These are phyloP conservation scores for Hypercompe scribonia DNA, from an alignment of 2,888 invertebrate genomes.

Conservation along the genomic window DNA sequence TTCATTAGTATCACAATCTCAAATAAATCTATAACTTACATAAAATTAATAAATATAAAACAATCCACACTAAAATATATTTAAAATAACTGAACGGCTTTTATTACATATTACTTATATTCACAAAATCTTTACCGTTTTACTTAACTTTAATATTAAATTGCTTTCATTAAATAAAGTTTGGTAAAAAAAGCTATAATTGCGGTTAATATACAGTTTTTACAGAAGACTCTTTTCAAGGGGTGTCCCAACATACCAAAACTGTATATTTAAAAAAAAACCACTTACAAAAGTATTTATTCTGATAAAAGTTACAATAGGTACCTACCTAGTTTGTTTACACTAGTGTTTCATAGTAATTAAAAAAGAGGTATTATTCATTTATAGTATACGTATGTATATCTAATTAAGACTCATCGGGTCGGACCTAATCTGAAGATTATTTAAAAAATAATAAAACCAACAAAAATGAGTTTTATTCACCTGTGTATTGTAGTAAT, in stretches of 20 bases:
- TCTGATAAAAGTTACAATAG: not conserved
- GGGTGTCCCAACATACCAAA: not conserved
- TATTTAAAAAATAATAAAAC: not conserved
- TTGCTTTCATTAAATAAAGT: not conserved
- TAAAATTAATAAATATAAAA: slow-evolving; percentile 10
- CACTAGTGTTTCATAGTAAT: not conserved
- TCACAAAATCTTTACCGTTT: not conserved
- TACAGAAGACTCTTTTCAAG: not conserved
- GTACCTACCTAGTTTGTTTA: not conserved
- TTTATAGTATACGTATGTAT: not conserved
- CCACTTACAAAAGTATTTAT: not conserved
- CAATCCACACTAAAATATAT: slow-evolving; percentile 11
- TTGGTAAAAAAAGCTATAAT: not conserved
- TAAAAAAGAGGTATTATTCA: not conserved
- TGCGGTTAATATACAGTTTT: no score
- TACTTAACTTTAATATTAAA: not conserved
- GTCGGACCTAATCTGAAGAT: no score
- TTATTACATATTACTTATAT: not conserved
- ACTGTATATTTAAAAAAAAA: not conserved
- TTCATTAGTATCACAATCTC: slow-evolving; percentile 14
- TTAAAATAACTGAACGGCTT: slow-evolving; percentile 6
- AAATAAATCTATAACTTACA: slow-evolving; percentile 5
- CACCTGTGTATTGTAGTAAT: not conserved
- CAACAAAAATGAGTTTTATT: not conserved
- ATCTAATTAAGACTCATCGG: not conserved